Conservation (phyloP, 64 coral and sea anemone species). For the Platygyra sinensis region DNA sequence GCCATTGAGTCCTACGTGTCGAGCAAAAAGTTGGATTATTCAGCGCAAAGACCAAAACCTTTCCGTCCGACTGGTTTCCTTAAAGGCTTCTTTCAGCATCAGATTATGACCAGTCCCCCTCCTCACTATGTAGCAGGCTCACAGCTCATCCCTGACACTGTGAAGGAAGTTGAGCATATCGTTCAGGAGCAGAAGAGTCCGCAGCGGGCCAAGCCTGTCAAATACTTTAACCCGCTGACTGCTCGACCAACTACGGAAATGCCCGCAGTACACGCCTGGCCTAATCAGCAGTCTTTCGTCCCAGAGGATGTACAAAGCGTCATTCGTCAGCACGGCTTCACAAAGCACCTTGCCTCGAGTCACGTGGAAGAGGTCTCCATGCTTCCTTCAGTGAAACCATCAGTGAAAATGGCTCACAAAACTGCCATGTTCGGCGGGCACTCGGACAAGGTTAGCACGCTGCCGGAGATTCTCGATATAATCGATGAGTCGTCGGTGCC, state of each 20-base stretch:
- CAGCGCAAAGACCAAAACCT: slow-evolving; percentile 26
- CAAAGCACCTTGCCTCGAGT: slow-evolving; percentile 51
- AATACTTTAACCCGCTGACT: slow-evolving; percentile 24
- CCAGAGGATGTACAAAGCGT: slow-evolving; percentile 29
- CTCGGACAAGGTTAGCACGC: slow-evolving; percentile 30
- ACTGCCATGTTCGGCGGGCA: not conserved
- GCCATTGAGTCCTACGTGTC: not conserved
- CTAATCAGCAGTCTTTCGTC: slow-evolving; percentile 3
- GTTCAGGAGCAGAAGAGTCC: not conserved
- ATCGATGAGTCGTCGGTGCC: slow-evolving; percentile 79
- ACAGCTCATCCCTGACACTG: slow-evolving; percentile 16
- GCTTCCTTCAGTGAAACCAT: slow-evolving; percentile 13
- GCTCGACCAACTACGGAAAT: not conserved
- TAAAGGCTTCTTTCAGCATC: slow-evolving; percentile 45
- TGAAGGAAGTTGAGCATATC: slow-evolving; percentile 18
- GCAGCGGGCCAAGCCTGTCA: not conserved
- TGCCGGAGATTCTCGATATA: slow-evolving; percentile 93
- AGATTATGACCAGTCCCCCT: not conserved
- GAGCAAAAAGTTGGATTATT: slow-evolving; percentile 33
- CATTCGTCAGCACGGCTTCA: not conserved
- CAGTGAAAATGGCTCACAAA: slow-evolving; percentile 18
- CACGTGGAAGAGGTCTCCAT: slow-evolving; percentile 57
- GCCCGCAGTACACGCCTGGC: slow-evolving; percentile 24
- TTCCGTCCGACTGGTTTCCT: slow-evolving; percentile 20
- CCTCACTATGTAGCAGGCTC: not conserved